A percentile compares a stretch with the other conserved stretches of the same genome.
These are phyloP conservation scores for Oscheius sp. DNA, from an alignment of 2,888 invertebrate species.

Conservation along the genomic window DNA sequence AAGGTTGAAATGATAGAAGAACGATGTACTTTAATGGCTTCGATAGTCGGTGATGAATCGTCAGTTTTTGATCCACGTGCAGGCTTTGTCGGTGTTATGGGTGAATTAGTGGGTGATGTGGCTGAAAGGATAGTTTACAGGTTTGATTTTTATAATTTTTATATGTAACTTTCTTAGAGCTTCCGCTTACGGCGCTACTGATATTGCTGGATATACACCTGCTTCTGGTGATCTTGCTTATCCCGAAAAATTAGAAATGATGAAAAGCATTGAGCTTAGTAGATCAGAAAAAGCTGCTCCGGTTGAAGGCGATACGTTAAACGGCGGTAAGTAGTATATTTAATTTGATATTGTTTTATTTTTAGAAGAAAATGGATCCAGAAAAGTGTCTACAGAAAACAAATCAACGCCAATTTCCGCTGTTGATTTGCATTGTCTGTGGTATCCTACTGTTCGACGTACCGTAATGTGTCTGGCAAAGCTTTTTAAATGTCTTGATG, in stretches of 20 bases:
- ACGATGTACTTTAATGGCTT: constrained; percentile 60
- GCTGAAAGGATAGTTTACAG: constrained; percentile 95
- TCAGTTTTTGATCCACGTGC: constrained; percentile 62
- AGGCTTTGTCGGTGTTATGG: constrained; percentile 71
- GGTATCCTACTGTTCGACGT: constrained; percentile 97
- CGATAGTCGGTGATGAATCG: constrained; percentile 44
- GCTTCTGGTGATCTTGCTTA: constrained; percentile 96
- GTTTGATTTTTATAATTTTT: constrained; percentile 34
- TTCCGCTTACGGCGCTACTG: constrained; percentile 86
- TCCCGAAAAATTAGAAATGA: constrained; percentile 96
- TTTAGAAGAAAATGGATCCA: background rate
- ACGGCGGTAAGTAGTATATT: background rate
- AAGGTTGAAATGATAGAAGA: constrained; percentile 78
- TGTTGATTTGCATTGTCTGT: constrained; percentile 98
- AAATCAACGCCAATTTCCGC: constrained; percentile 77
- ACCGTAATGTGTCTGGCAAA: constrained; percentile 94
- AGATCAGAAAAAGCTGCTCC: background rate
- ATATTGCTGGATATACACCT: constrained; percentile 84
- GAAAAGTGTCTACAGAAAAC: background rate
- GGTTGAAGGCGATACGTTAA: constrained; percentile 32
- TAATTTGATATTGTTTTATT: background rate
- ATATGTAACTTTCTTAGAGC: constrained; percentile 46
- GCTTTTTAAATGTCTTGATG: constrained; percentile 87
- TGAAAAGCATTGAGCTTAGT: constrained; percentile 80
- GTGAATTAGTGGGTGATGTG: constrained; percentile 80